Conservation (phyloP, 2,113 vertebrate species). For the Crotophaga sulcirostris region DNA sequence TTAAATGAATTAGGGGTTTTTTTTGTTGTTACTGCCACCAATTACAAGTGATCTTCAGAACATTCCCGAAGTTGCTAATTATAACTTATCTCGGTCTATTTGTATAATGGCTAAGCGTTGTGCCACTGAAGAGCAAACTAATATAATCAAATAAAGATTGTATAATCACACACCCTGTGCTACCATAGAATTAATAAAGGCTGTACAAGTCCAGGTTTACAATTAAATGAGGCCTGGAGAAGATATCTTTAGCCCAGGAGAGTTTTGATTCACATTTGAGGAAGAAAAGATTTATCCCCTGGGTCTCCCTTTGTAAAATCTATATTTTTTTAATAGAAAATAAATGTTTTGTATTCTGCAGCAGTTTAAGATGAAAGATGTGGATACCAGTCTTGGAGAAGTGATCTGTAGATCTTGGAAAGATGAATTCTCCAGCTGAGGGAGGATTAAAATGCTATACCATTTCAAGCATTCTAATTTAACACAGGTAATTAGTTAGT, state of each 20-base stretch:
- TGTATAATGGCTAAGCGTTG: slow-evolving; percentile 29
- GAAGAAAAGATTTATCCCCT: neutral
- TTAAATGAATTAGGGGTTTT: slow-evolving; percentile 12
- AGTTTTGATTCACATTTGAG: neutral
- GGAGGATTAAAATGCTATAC: neutral
- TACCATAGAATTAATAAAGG: neutral
- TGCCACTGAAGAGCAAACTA: slow-evolving; percentile 26
- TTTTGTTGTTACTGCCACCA: neutral
- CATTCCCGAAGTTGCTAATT: slow-evolving; percentile 48
- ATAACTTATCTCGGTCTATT: slow-evolving; percentile 51
- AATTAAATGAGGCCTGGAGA: neutral
- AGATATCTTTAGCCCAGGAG: neutral
- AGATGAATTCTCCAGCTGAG: neutral
- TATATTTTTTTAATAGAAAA: neutral
- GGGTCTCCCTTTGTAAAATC: neutral
- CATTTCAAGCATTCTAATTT: neutral
- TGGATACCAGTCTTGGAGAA: neutral
- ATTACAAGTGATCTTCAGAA: slow-evolving; percentile 44
- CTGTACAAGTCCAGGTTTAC: neutral
- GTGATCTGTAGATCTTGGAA: neutral
- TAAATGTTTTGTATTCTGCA: neutral
- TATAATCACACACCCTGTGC: neutral
- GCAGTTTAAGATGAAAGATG: neutral
- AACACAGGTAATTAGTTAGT: neutral
- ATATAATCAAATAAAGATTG: slow-evolving; percentile 24